These are phyloP conservation scores for Drosophila infuscata DNA, from an alignment of 2,888 invertebrate genomes.

Conservation along the genomic window DNA sequence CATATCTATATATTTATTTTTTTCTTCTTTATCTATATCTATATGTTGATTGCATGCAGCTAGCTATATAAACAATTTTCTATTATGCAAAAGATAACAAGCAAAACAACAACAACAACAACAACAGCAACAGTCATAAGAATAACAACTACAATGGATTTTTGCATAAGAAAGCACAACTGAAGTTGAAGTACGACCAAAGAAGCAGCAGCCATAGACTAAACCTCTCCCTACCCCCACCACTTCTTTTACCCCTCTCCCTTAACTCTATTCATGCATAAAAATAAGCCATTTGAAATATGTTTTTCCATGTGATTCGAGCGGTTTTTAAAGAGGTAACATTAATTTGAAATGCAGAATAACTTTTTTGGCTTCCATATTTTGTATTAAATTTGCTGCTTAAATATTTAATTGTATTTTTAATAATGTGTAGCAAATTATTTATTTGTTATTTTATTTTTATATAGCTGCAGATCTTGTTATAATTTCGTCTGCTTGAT, in stretches of 20 bases:
- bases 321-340: background rate
- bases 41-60: slow-evolving; percentile 22
- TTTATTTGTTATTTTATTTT: background rate
- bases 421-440: background rate
- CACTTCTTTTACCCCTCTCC: background rate
- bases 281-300: background rate
- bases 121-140: slow-evolving; percentile 49
- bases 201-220: slow-evolving; percentile 17
- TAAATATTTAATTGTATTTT: background rate
- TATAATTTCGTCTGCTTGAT: background rate
- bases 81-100: slow-evolving; percentile 78
- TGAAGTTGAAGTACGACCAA: slow-evolving; percentile 70
- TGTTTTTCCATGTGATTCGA: background rate
- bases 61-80: slow-evolving; percentile 79
- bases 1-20: slow-evolving; percentile 24
- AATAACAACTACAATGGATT: slow-evolving; percentile 49
- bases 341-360: background rate
- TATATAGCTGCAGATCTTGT: background rate
- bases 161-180: slow-evolving; percentile 72
- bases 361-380: background rate
- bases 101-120: slow-evolving; percentile 43
- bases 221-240: background rate
- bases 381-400: background rate
- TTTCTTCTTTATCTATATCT: slow-evolving; percentile 14
- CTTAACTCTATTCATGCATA: background rate